Percentiles rank a stretch among this genome's conserved stretches.
These are phyloP conservation scores for Aquatica leii DNA, from an alignment of 2,888 invertebrate species.

Conservation along the genomic window DNA sequence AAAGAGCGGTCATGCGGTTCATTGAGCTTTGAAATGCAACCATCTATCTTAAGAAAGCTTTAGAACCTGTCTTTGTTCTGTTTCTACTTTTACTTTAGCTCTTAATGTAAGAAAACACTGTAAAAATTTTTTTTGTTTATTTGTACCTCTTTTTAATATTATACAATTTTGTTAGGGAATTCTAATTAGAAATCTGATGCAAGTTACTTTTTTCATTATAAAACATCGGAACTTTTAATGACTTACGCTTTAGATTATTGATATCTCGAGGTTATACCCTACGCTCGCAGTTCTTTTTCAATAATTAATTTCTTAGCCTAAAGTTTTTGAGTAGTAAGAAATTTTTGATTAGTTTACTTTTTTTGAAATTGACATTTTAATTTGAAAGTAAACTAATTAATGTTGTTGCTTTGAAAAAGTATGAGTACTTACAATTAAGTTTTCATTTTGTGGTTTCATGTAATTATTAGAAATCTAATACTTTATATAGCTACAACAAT, in stretches of 20 bases:
- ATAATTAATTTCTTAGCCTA: not conserved
- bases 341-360: not conserved
- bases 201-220: not conserved
- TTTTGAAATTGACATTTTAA: not conserved
- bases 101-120: not conserved
- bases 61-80: constrained; percentile 13
- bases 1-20: constrained; percentile 24
- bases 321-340: not conserved
- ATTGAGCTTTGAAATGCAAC: constrained; percentile 29
- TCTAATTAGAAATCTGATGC: constrained; percentile 2
- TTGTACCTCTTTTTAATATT: not conserved
- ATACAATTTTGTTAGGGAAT: not conserved
- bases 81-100: constrained; percentile 15
- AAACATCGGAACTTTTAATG: not conserved
- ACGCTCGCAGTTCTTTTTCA: not conserved
- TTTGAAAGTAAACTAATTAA: no score
- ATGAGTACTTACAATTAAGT: no score
- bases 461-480: no score
- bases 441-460: no score
- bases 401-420: no score
- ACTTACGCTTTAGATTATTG: constrained; percentile 5
- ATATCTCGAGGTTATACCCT: not conserved
- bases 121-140: no score
- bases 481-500: no score
- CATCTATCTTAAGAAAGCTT: constrained; percentile 24